Evolutionary conservation across 1,140 invertebrate species (phyloP).

Genomic region (Proctacanthus coquilletti): DNA sequence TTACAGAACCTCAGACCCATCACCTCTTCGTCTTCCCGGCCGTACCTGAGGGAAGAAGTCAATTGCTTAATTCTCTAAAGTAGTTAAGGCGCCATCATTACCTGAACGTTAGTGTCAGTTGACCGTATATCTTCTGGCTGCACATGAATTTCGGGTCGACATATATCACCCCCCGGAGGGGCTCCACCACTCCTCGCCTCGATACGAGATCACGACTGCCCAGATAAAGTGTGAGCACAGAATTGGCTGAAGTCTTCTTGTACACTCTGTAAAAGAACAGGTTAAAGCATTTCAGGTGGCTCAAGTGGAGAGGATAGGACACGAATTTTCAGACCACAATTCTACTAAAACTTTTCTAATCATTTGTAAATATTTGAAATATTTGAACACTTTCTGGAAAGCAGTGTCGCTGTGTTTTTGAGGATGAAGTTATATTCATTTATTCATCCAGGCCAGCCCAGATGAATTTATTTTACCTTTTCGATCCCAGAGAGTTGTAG

Average conservation of each 20-base stretch:
- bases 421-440: too few species aligned
- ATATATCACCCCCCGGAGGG: constrained; percentile 51
- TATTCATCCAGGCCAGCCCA: too few species aligned
- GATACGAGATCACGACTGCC: constrained; percentile 57
- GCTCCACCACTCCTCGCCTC: constrained; percentile 48
- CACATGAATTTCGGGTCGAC: constrained; percentile 2
- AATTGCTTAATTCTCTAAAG: constrained; percentile 43
- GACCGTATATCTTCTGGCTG: constrained; percentile 1
- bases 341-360: too few species aligned
- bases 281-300: too few species aligned
- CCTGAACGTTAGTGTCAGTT: constrained; percentile 1
- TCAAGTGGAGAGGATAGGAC: too few species aligned
- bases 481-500: too few species aligned
- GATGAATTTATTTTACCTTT: too few species aligned
- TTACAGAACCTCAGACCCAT: constrained; percentile 82
- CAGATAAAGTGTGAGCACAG: constrained; percentile 62
- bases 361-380: too few species aligned
- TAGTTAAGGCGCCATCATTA: too few species aligned
- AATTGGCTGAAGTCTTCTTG: constrained; percentile 56
- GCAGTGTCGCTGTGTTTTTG: too few species aligned
- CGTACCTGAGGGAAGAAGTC: constrained; percentile 40
- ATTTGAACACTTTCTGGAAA: too few species aligned
- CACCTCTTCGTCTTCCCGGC: constrained; percentile 74
- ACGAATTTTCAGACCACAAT: too few species aligned
- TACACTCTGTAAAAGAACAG: background rate